Conservation (phyloP, 2,113 vertebrate genomes). For the Microcebus griseorufus region DNA sequence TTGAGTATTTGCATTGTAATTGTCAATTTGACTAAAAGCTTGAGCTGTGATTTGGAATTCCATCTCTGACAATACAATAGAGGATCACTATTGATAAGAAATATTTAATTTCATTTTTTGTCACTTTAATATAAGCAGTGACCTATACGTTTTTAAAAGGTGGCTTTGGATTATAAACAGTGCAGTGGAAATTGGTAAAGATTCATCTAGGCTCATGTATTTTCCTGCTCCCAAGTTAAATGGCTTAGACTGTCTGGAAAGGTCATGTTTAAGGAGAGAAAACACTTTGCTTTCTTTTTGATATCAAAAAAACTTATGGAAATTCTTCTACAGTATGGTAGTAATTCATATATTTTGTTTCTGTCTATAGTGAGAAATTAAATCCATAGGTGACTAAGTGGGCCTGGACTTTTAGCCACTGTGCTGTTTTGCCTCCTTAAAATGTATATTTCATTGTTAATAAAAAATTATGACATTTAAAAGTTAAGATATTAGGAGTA, state of each 20-base stretch:
- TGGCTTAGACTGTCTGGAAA: constrained; percentile 58
- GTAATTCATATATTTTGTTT: constrained; percentile 47
- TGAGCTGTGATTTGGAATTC: constrained; percentile 62
- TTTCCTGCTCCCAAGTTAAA: constrained; percentile 51
- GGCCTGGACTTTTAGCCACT: neutral
- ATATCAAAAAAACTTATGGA: constrained; percentile 40
- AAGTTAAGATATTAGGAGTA: constrained; percentile 17
- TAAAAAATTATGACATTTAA: constrained; percentile 13
- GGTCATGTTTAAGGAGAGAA: constrained; percentile 67
- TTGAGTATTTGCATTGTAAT: constrained; percentile 47
- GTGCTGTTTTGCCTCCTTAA: neutral
- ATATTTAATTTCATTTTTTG: constrained; percentile 72
- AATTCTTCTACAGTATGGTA: constrained; percentile 24
- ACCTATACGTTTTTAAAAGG: constrained; percentile 63
- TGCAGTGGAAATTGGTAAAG: constrained; percentile 45
- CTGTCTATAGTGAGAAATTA: neutral
- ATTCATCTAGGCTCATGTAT: constrained; percentile 56
- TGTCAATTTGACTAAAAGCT: constrained; percentile 72
- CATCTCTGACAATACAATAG: constrained; percentile 66
- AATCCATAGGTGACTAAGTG: neutral
- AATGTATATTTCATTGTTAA: neutral
- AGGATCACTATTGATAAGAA: constrained; percentile 63
- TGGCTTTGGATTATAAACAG: constrained; percentile 66
- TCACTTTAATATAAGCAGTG: constrained; percentile 61
- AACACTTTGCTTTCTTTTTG: constrained; percentile 56